A percentile compares a stretch with the other conserved stretches of the same genome.
Evolutionary conservation across 2,797 vertebrate species (phyloP).

Genomic region (Corythornis leucogaster): DNA sequence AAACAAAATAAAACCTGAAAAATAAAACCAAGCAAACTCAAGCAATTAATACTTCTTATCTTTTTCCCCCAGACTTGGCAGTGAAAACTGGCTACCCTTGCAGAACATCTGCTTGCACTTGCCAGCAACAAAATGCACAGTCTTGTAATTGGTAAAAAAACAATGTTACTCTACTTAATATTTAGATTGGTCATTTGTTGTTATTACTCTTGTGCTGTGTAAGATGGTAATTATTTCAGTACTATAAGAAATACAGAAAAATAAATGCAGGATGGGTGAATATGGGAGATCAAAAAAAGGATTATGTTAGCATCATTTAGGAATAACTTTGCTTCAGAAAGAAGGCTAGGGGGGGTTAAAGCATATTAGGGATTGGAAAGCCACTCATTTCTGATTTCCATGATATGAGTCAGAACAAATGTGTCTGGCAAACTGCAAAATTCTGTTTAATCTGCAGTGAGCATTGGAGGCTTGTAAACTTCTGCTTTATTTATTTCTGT

Average conservation of each 20-base stretch:
- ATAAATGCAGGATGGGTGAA: not conserved
- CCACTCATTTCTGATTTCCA: not conserved
- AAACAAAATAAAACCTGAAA: not conserved
- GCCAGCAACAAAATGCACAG: not conserved
- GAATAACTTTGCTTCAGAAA: not conserved
- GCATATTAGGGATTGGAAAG: not conserved
- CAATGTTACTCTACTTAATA: not conserved
- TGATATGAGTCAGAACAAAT: not conserved
- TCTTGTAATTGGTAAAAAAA: not conserved
- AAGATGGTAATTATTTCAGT: not conserved
- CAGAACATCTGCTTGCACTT: not conserved
- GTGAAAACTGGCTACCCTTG: not conserved
- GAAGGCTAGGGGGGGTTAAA: rapidly evolving
- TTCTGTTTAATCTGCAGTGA: not conserved
- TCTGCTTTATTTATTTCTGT: conserved; percentile 23
- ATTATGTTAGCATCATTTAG: not conserved
- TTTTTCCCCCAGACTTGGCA: not conserved
- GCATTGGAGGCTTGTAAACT: not conserved
- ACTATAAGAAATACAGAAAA: not conserved
- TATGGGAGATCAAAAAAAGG: not conserved
- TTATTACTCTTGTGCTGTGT: not conserved
- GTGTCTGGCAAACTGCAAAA: not conserved
- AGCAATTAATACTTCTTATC: not conserved
- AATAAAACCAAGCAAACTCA: not conserved
- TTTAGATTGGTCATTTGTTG: not conserved